Percentiles rank a stretch among this genome's conserved stretches.
Conservation (phyloP, 2,797 vertebrate genomes). For the Triplophysa bombifrons region DNA sequence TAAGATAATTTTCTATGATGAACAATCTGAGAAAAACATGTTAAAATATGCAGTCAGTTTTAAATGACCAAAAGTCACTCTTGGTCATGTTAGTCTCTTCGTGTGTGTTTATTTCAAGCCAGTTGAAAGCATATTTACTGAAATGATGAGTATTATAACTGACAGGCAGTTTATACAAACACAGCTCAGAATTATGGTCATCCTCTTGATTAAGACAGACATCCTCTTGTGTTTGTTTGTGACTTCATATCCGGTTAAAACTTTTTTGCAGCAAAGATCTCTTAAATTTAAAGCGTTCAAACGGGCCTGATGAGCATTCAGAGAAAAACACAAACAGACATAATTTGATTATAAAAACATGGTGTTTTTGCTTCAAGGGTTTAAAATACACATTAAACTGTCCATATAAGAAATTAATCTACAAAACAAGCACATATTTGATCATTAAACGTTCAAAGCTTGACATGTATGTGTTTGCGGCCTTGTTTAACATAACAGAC, state of each 20-base stretch:
- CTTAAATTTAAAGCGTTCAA: background rate
- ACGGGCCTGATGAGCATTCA: background rate
- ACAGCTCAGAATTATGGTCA: conserved; percentile 27
- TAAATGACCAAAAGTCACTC: background rate
- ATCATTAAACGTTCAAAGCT: background rate
- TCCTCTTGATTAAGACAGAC: conserved; percentile 35
- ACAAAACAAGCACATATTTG: background rate
- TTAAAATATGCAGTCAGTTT: background rate
- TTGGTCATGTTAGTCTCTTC: background rate
- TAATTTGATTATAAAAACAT: background rate
- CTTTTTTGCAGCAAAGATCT: background rate
- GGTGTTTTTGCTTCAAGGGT: background rate
- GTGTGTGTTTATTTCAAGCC: conserved; percentile 19
- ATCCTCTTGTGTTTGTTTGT: background rate
- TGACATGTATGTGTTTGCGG: conserved; percentile 59
- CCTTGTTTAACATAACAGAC: conserved; percentile 72
- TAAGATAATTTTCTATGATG: too few species aligned
- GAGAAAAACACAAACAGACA: background rate
- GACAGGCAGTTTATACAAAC: conserved; percentile 40
- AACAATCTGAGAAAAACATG: too few species aligned
- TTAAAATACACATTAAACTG: background rate
- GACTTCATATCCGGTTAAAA: conserved; percentile 1
- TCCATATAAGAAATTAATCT: background rate
- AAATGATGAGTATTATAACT: conserved; percentile 14
- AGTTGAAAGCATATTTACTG: conserved; percentile 30